Conservation (phyloP, 2,888 invertebrate species). For the Dyspetes luteomarginatus region DNA sequence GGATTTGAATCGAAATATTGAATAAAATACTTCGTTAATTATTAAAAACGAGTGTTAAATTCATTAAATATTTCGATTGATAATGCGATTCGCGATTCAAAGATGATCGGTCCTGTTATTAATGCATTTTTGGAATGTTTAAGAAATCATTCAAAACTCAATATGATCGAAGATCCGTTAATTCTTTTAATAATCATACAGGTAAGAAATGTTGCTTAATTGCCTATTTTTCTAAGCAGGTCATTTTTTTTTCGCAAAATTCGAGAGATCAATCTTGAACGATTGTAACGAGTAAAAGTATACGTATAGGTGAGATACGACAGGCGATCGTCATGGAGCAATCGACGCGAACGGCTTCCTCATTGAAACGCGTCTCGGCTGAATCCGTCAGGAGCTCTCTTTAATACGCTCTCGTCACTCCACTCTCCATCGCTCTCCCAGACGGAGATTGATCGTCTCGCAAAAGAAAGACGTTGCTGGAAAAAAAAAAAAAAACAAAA, state of each 20-base stretch:
- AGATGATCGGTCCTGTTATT: too few species aligned
- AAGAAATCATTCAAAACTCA: too few species aligned
- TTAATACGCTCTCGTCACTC: slow-evolving; percentile 59
- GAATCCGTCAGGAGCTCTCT: slow-evolving; percentile 49
- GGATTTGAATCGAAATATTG: not conserved
- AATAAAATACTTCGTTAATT: not conserved
- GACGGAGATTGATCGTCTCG: slow-evolving; percentile 56
- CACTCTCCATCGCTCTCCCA: slow-evolving; percentile 19
- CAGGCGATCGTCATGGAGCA: not conserved
- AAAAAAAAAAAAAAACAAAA: slow-evolving; percentile 7
- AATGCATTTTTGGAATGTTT: too few species aligned
- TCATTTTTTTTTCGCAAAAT: not conserved
- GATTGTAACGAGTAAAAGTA: not conserved
- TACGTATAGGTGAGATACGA: not conserved
- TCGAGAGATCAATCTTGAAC: not conserved
- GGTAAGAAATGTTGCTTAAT: too few species aligned
- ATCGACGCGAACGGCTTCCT: slow-evolving; percentile 53
- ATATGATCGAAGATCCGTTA: too few species aligned
- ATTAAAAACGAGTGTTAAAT: too few species aligned
- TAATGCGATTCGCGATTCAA: too few species aligned
- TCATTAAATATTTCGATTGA: too few species aligned
- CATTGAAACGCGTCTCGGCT: slow-evolving; percentile 47
- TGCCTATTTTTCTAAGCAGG: too few species aligned
- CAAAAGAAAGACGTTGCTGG: slow-evolving; percentile 15
- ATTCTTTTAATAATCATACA: too few species aligned